Conservation (phyloP, 1,140 invertebrate genomes). For the Drosophila quadrilineata region DNA sequence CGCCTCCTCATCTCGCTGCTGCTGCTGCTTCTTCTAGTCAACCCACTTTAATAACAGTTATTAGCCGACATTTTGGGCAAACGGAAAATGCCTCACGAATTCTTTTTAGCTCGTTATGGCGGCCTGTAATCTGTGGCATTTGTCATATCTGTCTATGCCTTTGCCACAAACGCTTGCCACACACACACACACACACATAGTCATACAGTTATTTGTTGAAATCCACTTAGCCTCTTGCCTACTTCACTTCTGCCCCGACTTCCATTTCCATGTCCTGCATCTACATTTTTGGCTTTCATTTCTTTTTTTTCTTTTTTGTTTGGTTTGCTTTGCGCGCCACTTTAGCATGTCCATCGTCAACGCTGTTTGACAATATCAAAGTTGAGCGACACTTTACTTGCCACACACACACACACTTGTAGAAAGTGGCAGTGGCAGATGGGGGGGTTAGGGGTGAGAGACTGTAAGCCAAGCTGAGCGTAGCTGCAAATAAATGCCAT, state of each 20-base stretch:
- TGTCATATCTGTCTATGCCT: conserved; percentile 1
- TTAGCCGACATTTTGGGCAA: conserved; percentile 26
- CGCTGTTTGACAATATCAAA: conserved; percentile 59
- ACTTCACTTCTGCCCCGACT: not conserved
- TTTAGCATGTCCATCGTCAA: conserved; percentile 11
- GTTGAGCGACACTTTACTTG: conserved; percentile 50
- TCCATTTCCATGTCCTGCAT: not conserved
- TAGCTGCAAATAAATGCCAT: conserved; percentile 72
- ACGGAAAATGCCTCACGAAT: conserved; percentile 15
- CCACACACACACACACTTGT: not conserved
- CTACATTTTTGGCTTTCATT: not conserved
- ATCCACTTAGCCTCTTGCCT: conserved; percentile 53
- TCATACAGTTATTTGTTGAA: conserved; percentile 55
- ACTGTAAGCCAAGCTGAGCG: not conserved
- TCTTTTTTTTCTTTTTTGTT: conserved; percentile 1
- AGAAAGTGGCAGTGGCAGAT: not conserved
- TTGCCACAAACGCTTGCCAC: conserved; percentile 30
- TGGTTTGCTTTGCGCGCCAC: conserved; percentile 20
- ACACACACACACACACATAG: conserved; percentile 24
- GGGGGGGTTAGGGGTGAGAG: not conserved
- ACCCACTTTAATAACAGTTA: conserved; percentile 31
- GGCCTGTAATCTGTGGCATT: conserved; percentile 12
- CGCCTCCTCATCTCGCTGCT: not conserved
- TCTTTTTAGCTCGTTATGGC: conserved; percentile 19
- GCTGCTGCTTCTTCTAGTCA: not conserved